phyloP scores from a whole-genome alignment of 2,888 invertebrate genomes.

The Halictus quadricinctus region DNA sequence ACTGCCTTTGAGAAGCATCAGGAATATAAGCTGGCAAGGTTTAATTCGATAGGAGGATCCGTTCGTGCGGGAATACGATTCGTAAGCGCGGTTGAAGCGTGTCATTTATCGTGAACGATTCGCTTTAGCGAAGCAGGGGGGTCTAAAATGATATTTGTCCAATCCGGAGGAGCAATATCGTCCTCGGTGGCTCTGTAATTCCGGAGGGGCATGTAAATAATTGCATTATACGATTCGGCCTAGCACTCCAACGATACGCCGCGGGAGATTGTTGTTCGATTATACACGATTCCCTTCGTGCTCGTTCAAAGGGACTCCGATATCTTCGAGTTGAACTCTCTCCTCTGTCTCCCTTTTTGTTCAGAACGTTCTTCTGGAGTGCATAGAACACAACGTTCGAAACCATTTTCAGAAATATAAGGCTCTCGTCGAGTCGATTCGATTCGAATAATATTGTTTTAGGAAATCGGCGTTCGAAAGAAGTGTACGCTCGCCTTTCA shows the following conservation, averaged over 20 bases:
- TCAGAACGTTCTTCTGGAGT: background rate
- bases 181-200: slow-evolving; percentile 66
- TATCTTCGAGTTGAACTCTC: slow-evolving; percentile 72
- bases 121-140: slow-evolving; percentile 56
- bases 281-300: slow-evolving; percentile 70
- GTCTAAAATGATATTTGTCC: slow-evolving; percentile 78
- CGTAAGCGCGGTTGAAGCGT: slow-evolving; percentile 59
- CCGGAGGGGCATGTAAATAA: slow-evolving; percentile 78
- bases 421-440: background rate
- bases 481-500: background rate
- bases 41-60: slow-evolving; percentile 40
- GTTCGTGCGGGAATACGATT: slow-evolving; percentile 35
- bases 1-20: background rate
- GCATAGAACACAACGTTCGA: slow-evolving; percentile 1
- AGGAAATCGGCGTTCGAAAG: background rate
- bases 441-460: background rate
- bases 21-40: background rate
- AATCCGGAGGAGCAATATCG: slow-evolving; percentile 74
- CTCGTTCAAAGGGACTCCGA: slow-evolving; percentile 67
- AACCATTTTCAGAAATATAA: background rate
- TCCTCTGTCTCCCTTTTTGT: background rate
- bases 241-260: slow-evolving; percentile 56
- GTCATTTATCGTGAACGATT: slow-evolving; percentile 61
- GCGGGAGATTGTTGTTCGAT: slow-evolving; percentile 73
- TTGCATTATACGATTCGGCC: slow-evolving; percentile 75